These are phyloP conservation scores for Yponomeuta malinellus DNA, from an alignment of 2,888 invertebrate species.

Conservation along the genomic window DNA sequence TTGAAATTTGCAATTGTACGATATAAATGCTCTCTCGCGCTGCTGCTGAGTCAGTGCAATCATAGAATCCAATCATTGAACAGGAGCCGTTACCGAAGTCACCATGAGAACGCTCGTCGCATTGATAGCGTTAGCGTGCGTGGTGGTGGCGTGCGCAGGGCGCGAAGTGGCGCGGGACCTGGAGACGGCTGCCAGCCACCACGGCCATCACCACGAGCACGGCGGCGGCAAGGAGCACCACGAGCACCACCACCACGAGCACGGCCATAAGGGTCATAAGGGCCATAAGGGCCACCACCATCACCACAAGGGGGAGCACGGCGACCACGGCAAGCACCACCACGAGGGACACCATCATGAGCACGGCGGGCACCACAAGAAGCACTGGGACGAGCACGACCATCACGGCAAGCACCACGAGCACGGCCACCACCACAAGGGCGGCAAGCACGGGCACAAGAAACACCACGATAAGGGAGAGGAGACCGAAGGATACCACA, in stretches of 20 bases:
- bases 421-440: conserved; percentile 85
- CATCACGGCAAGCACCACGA: conserved; percentile 87
- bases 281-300: conserved; percentile 86
- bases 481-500: conserved; percentile 88
- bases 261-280: conserved; percentile 85
- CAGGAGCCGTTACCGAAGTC: conserved; percentile 29
- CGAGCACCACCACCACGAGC: conserved; percentile 79
- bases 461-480: conserved; percentile 91
- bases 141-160: conserved; percentile 46
- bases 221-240: conserved; percentile 83
- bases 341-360: conserved; percentile 85
- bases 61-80: conserved; percentile 50
- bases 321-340: conserved; percentile 85
- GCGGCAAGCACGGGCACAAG: conserved; percentile 85
- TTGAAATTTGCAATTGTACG: conserved; percentile 55
- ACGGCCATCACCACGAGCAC: conserved; percentile 75
- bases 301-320: conserved; percentile 86
- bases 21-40: conserved; percentile 62
- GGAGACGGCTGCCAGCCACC: conserved; percentile 68
- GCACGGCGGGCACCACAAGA: conserved; percentile 86
- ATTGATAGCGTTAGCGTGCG: conserved; percentile 56
- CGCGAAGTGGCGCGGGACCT: conserved; percentile 58
- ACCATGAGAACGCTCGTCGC: conserved; percentile 61
- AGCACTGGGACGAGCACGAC: conserved; percentile 84
- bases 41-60: conserved; percentile 52